A percentile compares a stretch with the other conserved stretches of the same genome.
Evolutionary conservation across 2,113 vertebrate genomes (phyloP).

Genomic region (Anoplopoma fimbria): DNA sequence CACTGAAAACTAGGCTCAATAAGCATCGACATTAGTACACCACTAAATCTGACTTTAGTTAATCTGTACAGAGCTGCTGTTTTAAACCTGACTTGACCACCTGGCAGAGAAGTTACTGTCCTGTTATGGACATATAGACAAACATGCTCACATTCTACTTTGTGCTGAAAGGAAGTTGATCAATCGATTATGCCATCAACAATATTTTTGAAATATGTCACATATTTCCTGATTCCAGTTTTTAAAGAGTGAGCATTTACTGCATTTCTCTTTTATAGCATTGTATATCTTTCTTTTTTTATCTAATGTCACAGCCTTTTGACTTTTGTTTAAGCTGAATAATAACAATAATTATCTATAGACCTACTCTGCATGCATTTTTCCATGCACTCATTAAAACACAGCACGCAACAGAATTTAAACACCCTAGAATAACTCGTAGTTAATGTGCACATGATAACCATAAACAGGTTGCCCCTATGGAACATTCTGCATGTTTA

Average conservation of each 20-base stretch:
- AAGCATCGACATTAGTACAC: not conserved
- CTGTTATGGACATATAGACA: not conserved
- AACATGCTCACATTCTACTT: not conserved
- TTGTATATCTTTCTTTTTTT: not conserved
- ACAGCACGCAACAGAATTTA: not conserved
- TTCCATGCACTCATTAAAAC: not conserved
- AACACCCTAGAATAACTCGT: not conserved
- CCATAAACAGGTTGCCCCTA: not conserved
- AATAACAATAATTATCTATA: not conserved
- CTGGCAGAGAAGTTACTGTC: not conserved
- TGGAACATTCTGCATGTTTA: slow-evolving; percentile 1
- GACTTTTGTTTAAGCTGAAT: not conserved
- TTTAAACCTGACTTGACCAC: not conserved
- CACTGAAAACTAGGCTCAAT: not conserved
- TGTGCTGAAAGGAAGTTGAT: not conserved
- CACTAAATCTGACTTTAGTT: too few relatives aligned
- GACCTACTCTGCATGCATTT: not conserved
- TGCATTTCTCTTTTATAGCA: not conserved
- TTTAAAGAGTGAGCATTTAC: not conserved
- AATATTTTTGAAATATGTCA: not conserved
- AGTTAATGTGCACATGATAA: not conserved
- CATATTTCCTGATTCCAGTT: not conserved
- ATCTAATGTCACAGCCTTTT: not conserved
- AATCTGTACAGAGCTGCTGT: not conserved
- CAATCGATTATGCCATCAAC: not conserved